phyloP scores from a whole-genome alignment of 1,140 invertebrate species.

The Anoplolepis gracilipes region DNA sequence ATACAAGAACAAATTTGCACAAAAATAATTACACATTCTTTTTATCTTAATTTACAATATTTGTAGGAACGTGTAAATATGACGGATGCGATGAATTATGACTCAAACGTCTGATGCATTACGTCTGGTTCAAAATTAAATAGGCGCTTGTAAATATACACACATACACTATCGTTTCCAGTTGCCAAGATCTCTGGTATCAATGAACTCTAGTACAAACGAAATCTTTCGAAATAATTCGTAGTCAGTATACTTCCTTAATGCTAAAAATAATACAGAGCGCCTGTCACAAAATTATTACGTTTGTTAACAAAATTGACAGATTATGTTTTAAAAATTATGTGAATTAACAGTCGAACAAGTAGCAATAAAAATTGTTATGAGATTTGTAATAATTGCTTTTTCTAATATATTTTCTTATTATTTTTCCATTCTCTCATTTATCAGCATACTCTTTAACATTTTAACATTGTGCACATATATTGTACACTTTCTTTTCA shows the following conservation, averaged over 20 bases:
- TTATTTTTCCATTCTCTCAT: neutral
- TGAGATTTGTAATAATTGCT: neutral
- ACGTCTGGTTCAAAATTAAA: slow-evolving; percentile 24
- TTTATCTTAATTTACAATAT: neutral
- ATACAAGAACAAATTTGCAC: no score
- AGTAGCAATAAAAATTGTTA: neutral
- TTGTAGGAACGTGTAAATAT: neutral
- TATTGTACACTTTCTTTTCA: slow-evolving; percentile 18
- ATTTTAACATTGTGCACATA: slow-evolving; percentile 29
- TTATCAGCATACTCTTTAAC: slow-evolving; percentile 25
- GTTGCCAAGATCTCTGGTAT: slow-evolving; percentile 59
- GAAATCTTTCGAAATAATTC: slow-evolving; percentile 28
- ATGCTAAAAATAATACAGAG: neutral
- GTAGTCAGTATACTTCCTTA: neutral
- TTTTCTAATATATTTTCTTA: neutral
- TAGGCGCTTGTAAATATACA: neutral
- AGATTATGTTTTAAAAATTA: neutral
- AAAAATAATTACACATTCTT: neutral
- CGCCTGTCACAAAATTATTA: neutral
- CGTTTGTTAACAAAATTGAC: neutral
- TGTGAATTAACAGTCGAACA: neutral
- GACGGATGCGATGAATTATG: neutral
- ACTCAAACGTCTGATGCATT: neutral
- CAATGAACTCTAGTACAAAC: slow-evolving; percentile 51
- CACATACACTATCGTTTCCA: slow-evolving; percentile 14